Conservation (phyloP, 2,888 invertebrate species). For the Orchesella flavescens region DNA sequence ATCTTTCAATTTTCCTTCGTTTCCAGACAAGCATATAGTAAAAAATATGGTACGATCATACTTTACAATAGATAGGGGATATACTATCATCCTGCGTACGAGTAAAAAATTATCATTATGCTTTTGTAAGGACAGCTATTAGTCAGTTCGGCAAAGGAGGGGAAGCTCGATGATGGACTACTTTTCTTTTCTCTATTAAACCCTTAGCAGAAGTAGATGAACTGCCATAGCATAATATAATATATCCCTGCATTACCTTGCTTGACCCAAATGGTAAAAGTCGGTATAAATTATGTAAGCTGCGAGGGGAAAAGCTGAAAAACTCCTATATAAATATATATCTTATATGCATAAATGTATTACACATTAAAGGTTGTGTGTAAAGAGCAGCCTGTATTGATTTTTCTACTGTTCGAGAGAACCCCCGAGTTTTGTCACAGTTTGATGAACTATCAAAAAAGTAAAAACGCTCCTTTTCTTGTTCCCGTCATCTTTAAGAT, state of each 20-base stretch:
- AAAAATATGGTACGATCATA: slow-evolving; percentile 16
- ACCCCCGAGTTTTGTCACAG: slow-evolving; percentile 28
- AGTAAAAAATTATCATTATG: slow-evolving; percentile 34
- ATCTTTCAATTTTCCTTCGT: slow-evolving; percentile 44
- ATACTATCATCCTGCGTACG: slow-evolving; percentile 16
- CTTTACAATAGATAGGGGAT: slow-evolving; percentile 29
- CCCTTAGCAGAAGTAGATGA: slow-evolving; percentile 36
- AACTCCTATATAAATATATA: background rate
- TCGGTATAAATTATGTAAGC: slow-evolving; percentile 29
- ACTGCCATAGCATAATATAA: slow-evolving; percentile 41
- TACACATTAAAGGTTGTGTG: slow-evolving; percentile 55
- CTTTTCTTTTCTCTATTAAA: slow-evolving; percentile 33
- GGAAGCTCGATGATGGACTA: slow-evolving; percentile 36
- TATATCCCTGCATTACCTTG: slow-evolving; percentile 38
- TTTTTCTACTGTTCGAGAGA: slow-evolving; percentile 41
- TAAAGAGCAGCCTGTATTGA: slow-evolving; percentile 60
- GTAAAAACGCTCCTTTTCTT: background rate
- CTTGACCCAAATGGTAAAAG: slow-evolving; percentile 46
- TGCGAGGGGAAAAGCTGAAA: slow-evolving; percentile 44
- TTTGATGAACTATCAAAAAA: slow-evolving; percentile 35
- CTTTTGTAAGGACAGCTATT: slow-evolving; percentile 47
- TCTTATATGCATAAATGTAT: slow-evolving; percentile 16
- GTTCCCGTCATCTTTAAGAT: slow-evolving; percentile 1
- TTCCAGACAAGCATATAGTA: slow-evolving; percentile 7
- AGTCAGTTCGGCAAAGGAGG: too few species aligned